These are phyloP conservation scores for Sebastes baramenuke DNA, from an alignment of 2,797 vertebrate species.

Conservation along the genomic window DNA sequence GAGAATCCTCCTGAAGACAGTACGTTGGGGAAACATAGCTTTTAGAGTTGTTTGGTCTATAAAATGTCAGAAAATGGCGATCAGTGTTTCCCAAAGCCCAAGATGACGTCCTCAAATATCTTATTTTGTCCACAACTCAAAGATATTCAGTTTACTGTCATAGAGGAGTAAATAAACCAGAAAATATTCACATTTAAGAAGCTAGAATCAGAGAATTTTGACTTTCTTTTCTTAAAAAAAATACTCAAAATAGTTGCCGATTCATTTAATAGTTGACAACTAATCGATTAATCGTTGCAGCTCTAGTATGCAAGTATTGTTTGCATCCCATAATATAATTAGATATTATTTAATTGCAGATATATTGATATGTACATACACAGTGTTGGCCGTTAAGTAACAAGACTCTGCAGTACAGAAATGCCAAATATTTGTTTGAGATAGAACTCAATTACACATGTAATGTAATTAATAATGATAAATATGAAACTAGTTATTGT, in stretches of 20 bases:
- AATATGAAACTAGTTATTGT: neutral
- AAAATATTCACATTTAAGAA: no score
- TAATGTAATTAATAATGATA: neutral
- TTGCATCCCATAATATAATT: neutral
- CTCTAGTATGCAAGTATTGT: neutral
- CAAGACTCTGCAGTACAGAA: neutral
- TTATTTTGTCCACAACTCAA: no score
- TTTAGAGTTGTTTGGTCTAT: neutral
- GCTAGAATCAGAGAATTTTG: no score
- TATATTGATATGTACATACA: neutral
- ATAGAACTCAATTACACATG: fast-evolving
- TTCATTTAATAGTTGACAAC: no score
- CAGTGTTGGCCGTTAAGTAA: neutral
- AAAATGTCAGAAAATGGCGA: no score
- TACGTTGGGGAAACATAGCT: constrained; percentile 27
- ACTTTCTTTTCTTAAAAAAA: no score
- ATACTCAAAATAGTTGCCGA: no score
- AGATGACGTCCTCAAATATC: no score
- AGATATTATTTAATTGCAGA: neutral
- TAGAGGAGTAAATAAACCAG: no score
- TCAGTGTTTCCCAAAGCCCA: no score
- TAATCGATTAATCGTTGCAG: neutral
- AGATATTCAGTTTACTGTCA: no score
- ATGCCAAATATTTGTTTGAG: neutral
- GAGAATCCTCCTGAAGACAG: constrained; percentile 11